A percentile compares a stretch with the other conserved stretches of the same genome.
phyloP scores from a whole-genome alignment of 2,888 invertebrate species.

The Plebejus melissa region DNA sequence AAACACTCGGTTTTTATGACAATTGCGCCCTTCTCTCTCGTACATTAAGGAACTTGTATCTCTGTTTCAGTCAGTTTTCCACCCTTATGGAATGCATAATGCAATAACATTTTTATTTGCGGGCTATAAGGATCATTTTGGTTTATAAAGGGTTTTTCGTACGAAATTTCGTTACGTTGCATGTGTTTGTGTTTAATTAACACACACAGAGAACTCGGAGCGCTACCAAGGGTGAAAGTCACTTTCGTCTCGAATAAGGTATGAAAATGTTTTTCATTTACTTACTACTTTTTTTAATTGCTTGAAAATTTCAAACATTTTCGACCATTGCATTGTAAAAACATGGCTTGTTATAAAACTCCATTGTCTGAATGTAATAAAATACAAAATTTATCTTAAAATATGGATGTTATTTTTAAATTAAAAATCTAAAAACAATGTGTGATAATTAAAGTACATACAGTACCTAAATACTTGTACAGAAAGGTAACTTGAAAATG shows the following conservation, averaged over 20 bases:
- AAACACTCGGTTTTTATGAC: slow-evolving; percentile 4
- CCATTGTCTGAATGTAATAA: too few species aligned
- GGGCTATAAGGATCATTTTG: slow-evolving; percentile 1
- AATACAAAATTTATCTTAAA: too few species aligned
- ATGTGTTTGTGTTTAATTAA: slow-evolving; percentile 64
- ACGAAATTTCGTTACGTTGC: slow-evolving; percentile 31
- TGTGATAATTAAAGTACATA: too few species aligned
- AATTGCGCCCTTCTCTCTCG: neutral
- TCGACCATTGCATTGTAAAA: neutral
- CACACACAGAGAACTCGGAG: slow-evolving; percentile 37
- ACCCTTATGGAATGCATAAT: neutral
- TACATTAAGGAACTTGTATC: neutral
- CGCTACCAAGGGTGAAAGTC: slow-evolving; percentile 32
- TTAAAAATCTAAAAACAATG: too few species aligned
- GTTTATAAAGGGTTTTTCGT: neutral
- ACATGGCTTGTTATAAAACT: too few species aligned
- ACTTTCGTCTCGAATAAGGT: slow-evolving; percentile 9
- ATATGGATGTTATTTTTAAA: too few species aligned
- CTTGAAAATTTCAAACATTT: neutral
- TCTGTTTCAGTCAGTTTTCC: slow-evolving; percentile 20
- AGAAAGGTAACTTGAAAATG: too few species aligned
- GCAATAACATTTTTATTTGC: neutral
- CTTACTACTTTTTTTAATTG: neutral
- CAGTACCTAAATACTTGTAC: too few species aligned
- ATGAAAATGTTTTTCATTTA: neutral